Evolutionary conservation across 2,888 invertebrate species (phyloP).

Genomic region (Eurois occulta): DNA sequence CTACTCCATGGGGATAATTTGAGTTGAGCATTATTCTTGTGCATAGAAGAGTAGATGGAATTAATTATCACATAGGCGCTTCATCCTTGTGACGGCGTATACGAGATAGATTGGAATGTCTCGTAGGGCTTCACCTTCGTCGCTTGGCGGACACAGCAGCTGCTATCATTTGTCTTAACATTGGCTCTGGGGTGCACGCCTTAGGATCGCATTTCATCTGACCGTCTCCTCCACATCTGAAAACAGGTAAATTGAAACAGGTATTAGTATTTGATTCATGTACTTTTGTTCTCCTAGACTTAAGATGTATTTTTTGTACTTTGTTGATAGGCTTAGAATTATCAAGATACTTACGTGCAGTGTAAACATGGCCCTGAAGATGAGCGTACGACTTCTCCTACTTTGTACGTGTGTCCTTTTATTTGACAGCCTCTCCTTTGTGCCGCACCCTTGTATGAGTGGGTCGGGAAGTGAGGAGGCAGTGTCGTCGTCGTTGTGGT

Average conservation of each 20-base stretch:
- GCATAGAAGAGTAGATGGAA: slow-evolving; percentile 87
- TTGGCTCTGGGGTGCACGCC: slow-evolving; percentile 96
- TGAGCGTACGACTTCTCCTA: slow-evolving; percentile 95
- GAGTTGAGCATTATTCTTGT: slow-evolving; percentile 90
- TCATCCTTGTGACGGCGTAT: slow-evolving; percentile 81
- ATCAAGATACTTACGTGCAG: slow-evolving; percentile 95
- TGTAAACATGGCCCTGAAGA: slow-evolving; percentile 98
- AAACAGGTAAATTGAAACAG: slow-evolving; percentile 70
- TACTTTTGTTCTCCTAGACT: background rate
- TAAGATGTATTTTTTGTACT: background rate
- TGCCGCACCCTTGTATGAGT: slow-evolving; percentile 94
- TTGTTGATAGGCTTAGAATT: background rate
- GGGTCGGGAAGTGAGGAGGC: slow-evolving; percentile 95
- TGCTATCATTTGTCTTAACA: slow-evolving; percentile 97
- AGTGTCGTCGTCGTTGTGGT: slow-evolving; percentile 96
- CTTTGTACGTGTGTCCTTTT: slow-evolving; percentile 95
- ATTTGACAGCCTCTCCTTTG: slow-evolving; percentile 96
- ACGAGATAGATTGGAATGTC: slow-evolving; percentile 72
- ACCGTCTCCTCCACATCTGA: slow-evolving; percentile 97
- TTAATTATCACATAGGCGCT: slow-evolving; percentile 83
- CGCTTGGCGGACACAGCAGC: slow-evolving; percentile 94
- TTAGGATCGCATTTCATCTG: slow-evolving; percentile 98
- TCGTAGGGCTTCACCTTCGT: slow-evolving; percentile 91
- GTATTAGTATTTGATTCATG: slow-evolving; percentile 9
- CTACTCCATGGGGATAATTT: slow-evolving; percentile 89